Base-by-base conservation (phyloP, 2,888 invertebrate species). In the Mermis nigrescens region DNA sequence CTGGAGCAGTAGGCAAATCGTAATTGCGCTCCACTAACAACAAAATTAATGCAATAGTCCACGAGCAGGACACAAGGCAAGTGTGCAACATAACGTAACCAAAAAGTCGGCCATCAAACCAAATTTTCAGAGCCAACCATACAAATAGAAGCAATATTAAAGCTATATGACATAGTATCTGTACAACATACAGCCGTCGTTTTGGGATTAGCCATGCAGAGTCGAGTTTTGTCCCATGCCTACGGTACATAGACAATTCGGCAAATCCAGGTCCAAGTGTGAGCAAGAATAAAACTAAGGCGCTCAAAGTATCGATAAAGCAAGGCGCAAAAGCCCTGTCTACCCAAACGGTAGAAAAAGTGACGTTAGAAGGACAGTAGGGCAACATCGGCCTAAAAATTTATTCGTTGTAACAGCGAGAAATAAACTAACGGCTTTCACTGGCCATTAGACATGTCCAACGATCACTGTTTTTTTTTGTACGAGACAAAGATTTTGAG, bases 1-100 rank as follows among this genome's bases (percentile, higher is more conserved):
- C 31, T 29, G 61, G 61, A 27, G 59, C n/a, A 7, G 59, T 27
- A 15, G 62, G 61, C 51, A 62, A 54, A 31, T 62, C 61, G 32
- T 46, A 62, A 51, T 62, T 62, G n/a, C 62, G 57, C 24, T 59
- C 51, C 15, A 48, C 7, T 24, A 48, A 7, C n/a, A 56, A 22
- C 57, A 58, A 48, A 4, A 58, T 4, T 7, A 57, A 45, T 2
- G 55, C 4, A 4, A 58, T 29, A 22, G 26, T 3, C 58, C 58
- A 58, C 24, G 28, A 29, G 53, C 31, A 56, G n/a, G 31, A 4
- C 12, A 31, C 26, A n/a, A 48, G 3, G 19, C 57, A 22, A 22
- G 22, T 46, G 31, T 57, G 57, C 19, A 51, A 31, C 7, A 58
- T 4, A 29, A n/a, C 22, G 55, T 58, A 56, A 7, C 53, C 58